phyloP scores from a whole-genome alignment of 1,140 invertebrate genomes.

The Chymomyza costata region DNA sequence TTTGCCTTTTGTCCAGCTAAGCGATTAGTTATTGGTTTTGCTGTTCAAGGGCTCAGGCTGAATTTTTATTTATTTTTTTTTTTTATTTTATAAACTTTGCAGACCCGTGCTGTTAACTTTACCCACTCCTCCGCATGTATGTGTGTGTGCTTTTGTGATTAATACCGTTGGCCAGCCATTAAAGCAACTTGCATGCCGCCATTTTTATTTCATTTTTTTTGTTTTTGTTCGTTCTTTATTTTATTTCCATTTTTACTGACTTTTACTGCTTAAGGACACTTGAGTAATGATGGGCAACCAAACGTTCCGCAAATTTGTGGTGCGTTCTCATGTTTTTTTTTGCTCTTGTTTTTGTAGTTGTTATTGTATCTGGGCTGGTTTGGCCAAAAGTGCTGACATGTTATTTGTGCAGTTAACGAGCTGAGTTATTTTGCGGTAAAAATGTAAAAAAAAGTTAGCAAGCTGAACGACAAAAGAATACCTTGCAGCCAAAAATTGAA shows the following conservation, averaged over 20 bases:
- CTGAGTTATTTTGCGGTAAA: slow-evolving; percentile 66
- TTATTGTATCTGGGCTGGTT: slow-evolving; percentile 21
- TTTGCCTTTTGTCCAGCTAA: too few species aligned
- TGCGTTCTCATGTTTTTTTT: slow-evolving; percentile 44
- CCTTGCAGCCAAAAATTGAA: too few species aligned
- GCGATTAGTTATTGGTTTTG: slow-evolving; percentile 40
- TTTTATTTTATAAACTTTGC: slow-evolving; percentile 19
- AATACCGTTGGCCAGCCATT: slow-evolving; percentile 41
- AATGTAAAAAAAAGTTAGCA: slow-evolving; percentile 33
- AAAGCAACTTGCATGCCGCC: slow-evolving; percentile 12
- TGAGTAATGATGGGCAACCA: slow-evolving; percentile 38
- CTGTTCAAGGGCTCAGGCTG: too few species aligned
- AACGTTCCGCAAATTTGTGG: slow-evolving; percentile 55
- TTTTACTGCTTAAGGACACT: slow-evolving; percentile 42
- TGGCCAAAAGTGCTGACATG: slow-evolving; percentile 53
- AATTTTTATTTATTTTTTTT: too few species aligned
- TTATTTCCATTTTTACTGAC: slow-evolving; percentile 33
- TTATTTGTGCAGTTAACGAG: slow-evolving; percentile 71
- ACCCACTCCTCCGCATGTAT: not conserved
- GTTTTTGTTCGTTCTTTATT: slow-evolving; percentile 28
- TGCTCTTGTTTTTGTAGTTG: slow-evolving; percentile 35
- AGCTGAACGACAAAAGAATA: slow-evolving; percentile 8
- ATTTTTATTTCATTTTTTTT: slow-evolving; percentile 20
- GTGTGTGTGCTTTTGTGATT: slow-evolving; percentile 25
- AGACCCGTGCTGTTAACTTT: slow-evolving; percentile 23